Percentiles rank a stretch among this genome's conserved stretches.
phyloP scores from a whole-genome alignment of 2,888 invertebrate genomes.

The Hipparchia semele region DNA sequence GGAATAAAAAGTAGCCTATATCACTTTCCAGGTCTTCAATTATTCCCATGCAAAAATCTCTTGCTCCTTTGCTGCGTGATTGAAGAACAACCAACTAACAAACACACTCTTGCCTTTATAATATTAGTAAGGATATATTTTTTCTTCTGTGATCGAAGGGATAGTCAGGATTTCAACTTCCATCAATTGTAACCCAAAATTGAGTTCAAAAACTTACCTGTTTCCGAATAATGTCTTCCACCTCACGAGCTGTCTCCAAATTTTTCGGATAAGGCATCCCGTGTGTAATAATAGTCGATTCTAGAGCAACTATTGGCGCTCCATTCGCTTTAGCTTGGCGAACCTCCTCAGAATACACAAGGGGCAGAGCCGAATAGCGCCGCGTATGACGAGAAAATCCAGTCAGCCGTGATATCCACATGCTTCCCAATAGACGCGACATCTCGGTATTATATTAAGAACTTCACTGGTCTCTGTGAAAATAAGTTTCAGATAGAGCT shows the following conservation, averaged over 20 bases:
- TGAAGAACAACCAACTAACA: too few relatives aligned
- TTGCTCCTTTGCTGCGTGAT: too few relatives aligned
- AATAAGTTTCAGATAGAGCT: not conserved
- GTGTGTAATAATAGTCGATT: conserved; percentile 99
- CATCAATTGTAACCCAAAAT: not conserved
- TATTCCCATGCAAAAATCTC: too few relatives aligned
- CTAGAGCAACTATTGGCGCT: conserved; percentile 94
- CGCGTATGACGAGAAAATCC: conserved; percentile 45
- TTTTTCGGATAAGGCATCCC: conserved; percentile 98
- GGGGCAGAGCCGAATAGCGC: conserved; percentile 49
- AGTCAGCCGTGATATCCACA: conserved; percentile 48
- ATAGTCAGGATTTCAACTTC: not conserved
- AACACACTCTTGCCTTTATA: too few relatives aligned
- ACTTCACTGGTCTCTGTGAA: conserved; percentile 24
- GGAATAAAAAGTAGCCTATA: too few relatives aligned
- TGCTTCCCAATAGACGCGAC: conserved; percentile 59
- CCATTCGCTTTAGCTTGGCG: conserved; percentile 83
- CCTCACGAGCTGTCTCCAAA: conserved; percentile 90
- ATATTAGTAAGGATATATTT: too few relatives aligned
- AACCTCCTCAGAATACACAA: conserved; percentile 85
- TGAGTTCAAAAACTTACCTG: conserved; percentile 75
- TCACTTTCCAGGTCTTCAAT: too few relatives aligned
- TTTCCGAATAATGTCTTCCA: conserved; percentile 90
- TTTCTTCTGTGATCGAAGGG: too few relatives aligned
- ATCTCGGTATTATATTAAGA: conserved; percentile 46